A percentile compares a stretch with the other conserved stretches of the same genome.
phyloP scores from a whole-genome alignment of 2,888 invertebrate genomes.

The Timema cristinae region DNA sequence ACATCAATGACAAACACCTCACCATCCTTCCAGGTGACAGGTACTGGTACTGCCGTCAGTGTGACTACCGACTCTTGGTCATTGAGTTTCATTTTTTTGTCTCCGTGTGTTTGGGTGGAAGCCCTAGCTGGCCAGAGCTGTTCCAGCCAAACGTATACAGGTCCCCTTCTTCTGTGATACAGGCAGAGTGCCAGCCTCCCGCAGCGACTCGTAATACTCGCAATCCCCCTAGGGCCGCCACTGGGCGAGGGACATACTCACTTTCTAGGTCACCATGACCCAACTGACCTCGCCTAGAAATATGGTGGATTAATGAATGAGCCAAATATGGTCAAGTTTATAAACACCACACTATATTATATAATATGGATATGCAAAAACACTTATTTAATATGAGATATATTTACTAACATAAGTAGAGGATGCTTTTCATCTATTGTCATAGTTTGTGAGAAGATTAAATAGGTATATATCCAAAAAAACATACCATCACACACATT shows the following conservation, averaged over 20 bases:
- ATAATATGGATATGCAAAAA: too few species aligned
- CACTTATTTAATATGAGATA: too few species aligned
- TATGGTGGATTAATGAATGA: too few species aligned
- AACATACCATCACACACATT: too few species aligned
- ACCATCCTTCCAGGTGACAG: constrained; percentile 45
- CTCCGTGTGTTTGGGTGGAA: constrained; percentile 5
- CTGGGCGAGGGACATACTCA: constrained; percentile 58
- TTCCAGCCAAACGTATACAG: constrained; percentile 92
- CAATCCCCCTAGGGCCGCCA: constrained; percentile 74
- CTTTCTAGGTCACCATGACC: constrained; percentile 71
- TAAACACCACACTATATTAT: too few species aligned
- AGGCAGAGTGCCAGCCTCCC: constrained; percentile 85
- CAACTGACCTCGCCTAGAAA: constrained; percentile 75
- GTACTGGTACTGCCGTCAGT: constrained; percentile 48
- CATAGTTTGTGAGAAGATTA: too few species aligned
- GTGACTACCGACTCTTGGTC: constrained; percentile 41
- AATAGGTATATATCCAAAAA: too few species aligned
- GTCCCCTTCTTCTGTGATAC: constrained; percentile 73
- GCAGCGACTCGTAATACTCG: constrained; percentile 65
- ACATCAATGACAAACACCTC: constrained; percentile 48
- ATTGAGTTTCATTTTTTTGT: constrained; percentile 33
- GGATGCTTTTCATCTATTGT: too few species aligned
- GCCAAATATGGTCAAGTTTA: too few species aligned
- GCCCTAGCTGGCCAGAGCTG: constrained; percentile 77
- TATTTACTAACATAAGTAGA: too few species aligned